Evolutionary conservation across 1,140 invertebrate species (phyloP).

Genomic region (Oryctes rhinoceros): DNA sequence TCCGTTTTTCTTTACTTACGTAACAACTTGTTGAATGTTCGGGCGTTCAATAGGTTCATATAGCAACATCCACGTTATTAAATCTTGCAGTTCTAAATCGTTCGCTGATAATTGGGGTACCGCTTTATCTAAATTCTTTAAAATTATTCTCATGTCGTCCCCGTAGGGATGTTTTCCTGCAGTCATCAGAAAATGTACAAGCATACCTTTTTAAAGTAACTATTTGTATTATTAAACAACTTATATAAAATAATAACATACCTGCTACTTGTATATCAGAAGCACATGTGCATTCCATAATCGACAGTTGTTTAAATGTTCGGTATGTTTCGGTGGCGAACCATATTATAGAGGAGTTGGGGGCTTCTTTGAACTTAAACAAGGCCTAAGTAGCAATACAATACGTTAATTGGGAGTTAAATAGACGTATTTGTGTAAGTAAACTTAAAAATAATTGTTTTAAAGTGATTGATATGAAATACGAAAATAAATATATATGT

Average conservation of each 20-base stretch:
- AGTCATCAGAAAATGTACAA: conserved; percentile 58
- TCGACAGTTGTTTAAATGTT: conserved; percentile 50
- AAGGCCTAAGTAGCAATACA: conserved; percentile 48
- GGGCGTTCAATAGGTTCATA: conserved; percentile 56
- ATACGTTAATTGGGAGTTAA: no score
- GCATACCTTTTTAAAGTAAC: conserved; percentile 53
- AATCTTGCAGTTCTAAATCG: conserved; percentile 53
- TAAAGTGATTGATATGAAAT: no score
- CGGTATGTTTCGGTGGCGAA: conserved; percentile 58
- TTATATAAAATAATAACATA: conserved; percentile 38
- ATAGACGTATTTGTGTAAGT: no score
- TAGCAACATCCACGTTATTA: conserved; percentile 59
- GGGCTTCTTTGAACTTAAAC: conserved; percentile 53
- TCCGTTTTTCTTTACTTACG: conserved; percentile 48
- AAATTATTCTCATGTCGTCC: conserved; percentile 52
- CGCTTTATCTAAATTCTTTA: conserved; percentile 55
- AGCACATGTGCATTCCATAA: conserved; percentile 52
- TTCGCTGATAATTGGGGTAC: conserved; percentile 45
- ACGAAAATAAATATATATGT: no score
- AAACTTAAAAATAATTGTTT: no score
- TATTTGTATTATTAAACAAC: background rate
- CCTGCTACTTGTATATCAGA: conserved; percentile 59
- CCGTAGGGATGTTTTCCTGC: conserved; percentile 60
- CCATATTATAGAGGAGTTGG: conserved; percentile 58
- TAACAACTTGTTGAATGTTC: conserved; percentile 54